A percentile compares a stretch with the other conserved stretches of the same genome.
Evolutionary conservation across 2,797 vertebrate genomes (phyloP).

Genomic region (Rousettus madagascariensis): DNA sequence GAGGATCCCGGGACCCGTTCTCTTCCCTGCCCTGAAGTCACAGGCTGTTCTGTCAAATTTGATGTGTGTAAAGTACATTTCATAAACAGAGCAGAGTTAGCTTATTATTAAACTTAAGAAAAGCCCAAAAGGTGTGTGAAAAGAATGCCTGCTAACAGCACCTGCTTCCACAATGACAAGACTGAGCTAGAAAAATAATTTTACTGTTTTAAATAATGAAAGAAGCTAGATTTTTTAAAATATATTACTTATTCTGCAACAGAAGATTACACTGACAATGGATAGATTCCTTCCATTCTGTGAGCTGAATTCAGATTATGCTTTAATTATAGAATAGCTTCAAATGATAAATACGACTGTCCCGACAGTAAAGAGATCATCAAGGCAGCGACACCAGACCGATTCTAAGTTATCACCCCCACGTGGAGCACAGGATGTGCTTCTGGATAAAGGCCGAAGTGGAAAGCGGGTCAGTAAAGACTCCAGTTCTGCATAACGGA

Average conservation of each 20-base stretch:
- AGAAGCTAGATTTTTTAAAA: constrained; percentile 74
- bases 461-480: constrained; percentile 93
- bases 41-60: not conserved
- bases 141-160: constrained; percentile 62
- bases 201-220: constrained; percentile 73
- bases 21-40: constrained; percentile 41
- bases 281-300: constrained; percentile 23
- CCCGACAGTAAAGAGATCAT: constrained; percentile 74
- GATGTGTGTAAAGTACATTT: not conserved
- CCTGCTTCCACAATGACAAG: constrained; percentile 70
- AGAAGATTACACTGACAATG: constrained; percentile 55
- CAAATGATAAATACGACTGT: not conserved
- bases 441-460: constrained; percentile 71
- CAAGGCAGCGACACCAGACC: constrained; percentile 51
- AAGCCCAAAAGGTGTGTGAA: constrained; percentile 33
- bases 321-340: constrained; percentile 38
- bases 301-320: constrained; percentile 43
- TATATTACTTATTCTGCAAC: constrained; percentile 68
- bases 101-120: constrained; percentile 14
- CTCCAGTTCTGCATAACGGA: constrained; percentile 89
- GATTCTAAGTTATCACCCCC: constrained; percentile 38
- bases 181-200: constrained; percentile 78
- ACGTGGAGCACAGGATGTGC: not conserved
- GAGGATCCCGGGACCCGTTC: constrained; percentile 24
- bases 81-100: not conserved